Conservation (phyloP, 2,797 vertebrate species). For the Cuculus canorus region DNA sequence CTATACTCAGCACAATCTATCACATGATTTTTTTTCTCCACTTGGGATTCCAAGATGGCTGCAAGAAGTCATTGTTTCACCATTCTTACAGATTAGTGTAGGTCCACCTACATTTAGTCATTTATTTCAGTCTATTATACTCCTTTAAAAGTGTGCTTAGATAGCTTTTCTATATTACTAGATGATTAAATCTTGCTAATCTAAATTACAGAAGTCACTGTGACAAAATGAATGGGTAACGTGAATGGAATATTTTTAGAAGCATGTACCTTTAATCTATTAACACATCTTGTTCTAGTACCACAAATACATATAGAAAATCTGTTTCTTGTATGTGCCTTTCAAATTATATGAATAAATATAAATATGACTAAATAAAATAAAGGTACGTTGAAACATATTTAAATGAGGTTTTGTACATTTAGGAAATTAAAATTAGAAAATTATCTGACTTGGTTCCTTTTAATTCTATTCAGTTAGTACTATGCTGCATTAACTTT, state of each 20-base stretch:
- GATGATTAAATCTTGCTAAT: background rate
- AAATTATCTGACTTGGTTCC: background rate
- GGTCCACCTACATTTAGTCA: background rate
- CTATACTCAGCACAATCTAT: background rate
- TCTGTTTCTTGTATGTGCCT: background rate
- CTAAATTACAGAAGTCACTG: background rate
- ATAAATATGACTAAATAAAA: background rate
- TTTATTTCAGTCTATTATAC: background rate
- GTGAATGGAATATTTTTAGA: background rate
- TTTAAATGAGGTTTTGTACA: background rate
- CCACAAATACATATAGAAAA: background rate
- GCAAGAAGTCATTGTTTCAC: background rate
- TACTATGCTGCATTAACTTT: background rate
- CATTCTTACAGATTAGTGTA: background rate
- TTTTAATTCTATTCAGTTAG: background rate
- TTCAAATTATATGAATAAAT: background rate
- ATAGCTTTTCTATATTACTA: background rate
- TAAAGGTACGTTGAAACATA: background rate
- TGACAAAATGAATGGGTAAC: background rate
- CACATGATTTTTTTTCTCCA: background rate
- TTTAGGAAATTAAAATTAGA: background rate
- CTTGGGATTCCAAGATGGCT: background rate
- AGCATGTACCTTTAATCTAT: background rate
- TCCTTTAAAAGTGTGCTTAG: background rate
- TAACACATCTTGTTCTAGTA: background rate